phyloP scores from a whole-genome alignment of 2,113 vertebrate genomes.

The Mus pahari region DNA sequence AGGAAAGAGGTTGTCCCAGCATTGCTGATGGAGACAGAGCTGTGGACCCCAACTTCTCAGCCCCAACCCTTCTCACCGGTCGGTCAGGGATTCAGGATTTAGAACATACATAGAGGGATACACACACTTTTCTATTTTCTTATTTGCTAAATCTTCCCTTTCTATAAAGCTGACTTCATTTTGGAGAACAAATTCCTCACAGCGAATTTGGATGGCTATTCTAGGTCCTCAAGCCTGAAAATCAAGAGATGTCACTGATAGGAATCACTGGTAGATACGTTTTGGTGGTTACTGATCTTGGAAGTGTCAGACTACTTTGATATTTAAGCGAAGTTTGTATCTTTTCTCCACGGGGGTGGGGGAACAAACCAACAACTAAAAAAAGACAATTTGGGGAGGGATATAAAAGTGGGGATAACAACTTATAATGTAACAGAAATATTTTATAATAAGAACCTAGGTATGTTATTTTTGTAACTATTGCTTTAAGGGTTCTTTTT shows the following conservation, averaged over 20 bases:
- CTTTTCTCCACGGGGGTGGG: background rate
- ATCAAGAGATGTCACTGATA: background rate
- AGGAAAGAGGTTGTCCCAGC: background rate
- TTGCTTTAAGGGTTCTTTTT: conserved; percentile 11
- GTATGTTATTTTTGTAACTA: conserved; percentile 2
- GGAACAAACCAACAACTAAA: background rate
- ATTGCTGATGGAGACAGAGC: background rate
- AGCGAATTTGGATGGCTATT: background rate
- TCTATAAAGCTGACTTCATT: background rate
- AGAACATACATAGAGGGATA: background rate
- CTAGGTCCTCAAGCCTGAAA: conserved; percentile 27
- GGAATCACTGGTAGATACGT: background rate
- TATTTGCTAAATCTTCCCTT: background rate
- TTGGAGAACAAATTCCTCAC: background rate
- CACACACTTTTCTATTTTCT: background rate
- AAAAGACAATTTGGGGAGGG: background rate
- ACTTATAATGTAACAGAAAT: background rate
- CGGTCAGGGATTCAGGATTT: background rate
- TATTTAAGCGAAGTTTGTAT: conserved; percentile 16
- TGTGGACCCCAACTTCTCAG: background rate
- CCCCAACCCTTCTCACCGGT: background rate
- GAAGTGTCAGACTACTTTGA: background rate
- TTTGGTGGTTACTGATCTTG: conserved; percentile 24
- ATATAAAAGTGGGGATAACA: background rate
- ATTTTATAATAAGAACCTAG: background rate